Base-by-base conservation (phyloP, 2,888 invertebrate genomes). In the Mantis religiosa region DNA sequence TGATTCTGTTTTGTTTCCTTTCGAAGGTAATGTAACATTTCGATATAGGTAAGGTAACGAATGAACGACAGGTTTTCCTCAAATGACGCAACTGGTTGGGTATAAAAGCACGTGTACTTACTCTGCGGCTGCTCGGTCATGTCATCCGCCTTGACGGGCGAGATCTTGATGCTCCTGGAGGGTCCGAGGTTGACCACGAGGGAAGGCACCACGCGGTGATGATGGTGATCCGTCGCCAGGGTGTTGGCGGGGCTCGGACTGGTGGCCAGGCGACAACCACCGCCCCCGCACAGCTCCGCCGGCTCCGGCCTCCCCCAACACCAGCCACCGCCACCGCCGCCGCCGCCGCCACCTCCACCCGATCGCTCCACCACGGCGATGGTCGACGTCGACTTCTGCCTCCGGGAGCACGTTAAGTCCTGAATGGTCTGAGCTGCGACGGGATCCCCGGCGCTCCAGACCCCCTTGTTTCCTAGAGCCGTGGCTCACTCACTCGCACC, bases 71-170 rank as follows among this genome's bases (percentile, higher is more conserved):
- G n/a, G n/a, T n/a, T n/a, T n/a, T n/a, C n/a, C n/a, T n/a, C n/a
- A n/a, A n/a, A n/a, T n/a, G n/a, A n/a, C n/a, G n/a, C n/a, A n/a
- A n/a, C n/a, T n/a, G n/a, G n/a, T n/a, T n/a, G n/a, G n/a, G n/a
- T n/a, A n/a, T n/a, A n/a, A n/a, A 1, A 2, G 4, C 20, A n/a
- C 82, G 12, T 47, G 84, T 83, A 92, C 94, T 94, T 93, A 94
- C 94, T 93, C 91, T 93, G 93, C 91, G 93, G 93, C 92, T 93
- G 93, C 91, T 94, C 93, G 91, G 93, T 92, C 93, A 93, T 93
- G 90, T 93, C 93, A 91, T 94, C 94, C 90, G 93, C 93, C 92
- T 94, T 94, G 91, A 94, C 93, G 90, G 94, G 94, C 91, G 94
- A 93, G 28, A 94, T 94, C 92, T 93, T 94, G 93, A 93, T 91